Base-by-base conservation (phyloP, 37 sponge, comb jelly and placozoan species). In the Ephydatia muelleri region DNA sequence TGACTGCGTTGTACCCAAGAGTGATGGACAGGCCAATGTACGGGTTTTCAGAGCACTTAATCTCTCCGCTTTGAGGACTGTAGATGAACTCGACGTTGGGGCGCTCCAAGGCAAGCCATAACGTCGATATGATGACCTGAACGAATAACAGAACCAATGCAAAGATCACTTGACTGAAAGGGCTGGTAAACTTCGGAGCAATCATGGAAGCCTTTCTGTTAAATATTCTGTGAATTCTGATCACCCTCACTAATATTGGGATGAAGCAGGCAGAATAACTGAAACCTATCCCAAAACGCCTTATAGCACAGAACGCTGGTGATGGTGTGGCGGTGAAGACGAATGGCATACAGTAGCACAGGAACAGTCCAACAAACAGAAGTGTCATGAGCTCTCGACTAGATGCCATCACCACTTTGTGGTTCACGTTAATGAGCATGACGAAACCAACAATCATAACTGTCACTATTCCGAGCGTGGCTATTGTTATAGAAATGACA, bases 311-410 rank as follows among this genome's bases (percentile, higher is more conserved):
- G 21, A 80, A 79, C 30, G 38, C 68, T 16, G 68, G 38, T 25
- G 76, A 65, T 0, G 95, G 93, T 27, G 79, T 29, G 13, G 68
- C 78, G 26, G 92, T 72, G 65, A 30, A 82, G 67, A 82, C 57
- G 73, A 89, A 82, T 28, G 92, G 85, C 5, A 89, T 43, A 19
- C 74, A 16, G 57, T 73, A 92, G 39, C 87, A 86, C 21, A 92
- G 48, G 11, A 82, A 19, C 11, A 92, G 2, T 3, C 93, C 92
- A 72, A 34, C 27, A 32, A 94, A 69, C 38, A 94, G 73, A 21
- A 89, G 16, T 0, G 72, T n/a, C 69, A 85, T 89, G 2, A 93
- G 85, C 85, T 94, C 95, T 76, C 95, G 30, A 81, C 92, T 92
- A 67, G 95, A 86, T 3, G 87, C 92, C 69, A 89, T 88, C 39